phyloP scores from a whole-genome alignment of 2,888 invertebrate genomes.

The Synergus japonicus region DNA sequence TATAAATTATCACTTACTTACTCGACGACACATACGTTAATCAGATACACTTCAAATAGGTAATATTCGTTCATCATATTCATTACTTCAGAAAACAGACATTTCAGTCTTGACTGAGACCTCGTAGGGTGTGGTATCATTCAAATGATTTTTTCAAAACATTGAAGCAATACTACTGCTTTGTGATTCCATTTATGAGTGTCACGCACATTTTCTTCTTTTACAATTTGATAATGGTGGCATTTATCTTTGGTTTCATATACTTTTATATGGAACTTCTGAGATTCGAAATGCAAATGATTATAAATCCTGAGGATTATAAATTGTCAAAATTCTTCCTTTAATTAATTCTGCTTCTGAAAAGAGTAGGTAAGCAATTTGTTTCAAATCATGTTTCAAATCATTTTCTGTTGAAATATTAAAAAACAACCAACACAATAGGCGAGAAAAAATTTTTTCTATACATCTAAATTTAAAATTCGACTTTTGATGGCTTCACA shows the following conservation, averaged over 20 bases:
- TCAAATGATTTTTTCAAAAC: conserved; percentile 25
- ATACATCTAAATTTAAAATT: no score
- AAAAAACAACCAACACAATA: no score
- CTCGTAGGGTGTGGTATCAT: conserved; percentile 65
- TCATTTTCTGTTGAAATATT: no score
- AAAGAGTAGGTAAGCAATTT: no score
- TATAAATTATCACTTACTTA: background rate
- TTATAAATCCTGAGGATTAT: conserved; percentile 65
- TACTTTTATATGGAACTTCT: conserved; percentile 69
- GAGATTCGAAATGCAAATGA: conserved; percentile 71
- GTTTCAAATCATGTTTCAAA: no score
- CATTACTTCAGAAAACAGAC: background rate
- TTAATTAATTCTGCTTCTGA: conserved; percentile 42
- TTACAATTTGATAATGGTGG: conserved; percentile 61
- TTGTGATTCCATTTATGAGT: background rate
- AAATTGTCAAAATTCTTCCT: conserved; percentile 69
- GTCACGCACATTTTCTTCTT: background rate
- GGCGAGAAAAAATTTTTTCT: no score
- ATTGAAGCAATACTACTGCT: conserved; percentile 3
- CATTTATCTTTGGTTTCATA: conserved; percentile 68
- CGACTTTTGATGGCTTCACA: no score
- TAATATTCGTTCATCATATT: background rate
- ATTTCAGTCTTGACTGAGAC: conserved; percentile 69
- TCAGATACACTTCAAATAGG: background rate
- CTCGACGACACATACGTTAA: background rate